Evolutionary conservation across 2,113 vertebrate species (phyloP), one percentile per base, ranked within the genome.

Genomic region (Haemorhous mexicanus): DNA sequence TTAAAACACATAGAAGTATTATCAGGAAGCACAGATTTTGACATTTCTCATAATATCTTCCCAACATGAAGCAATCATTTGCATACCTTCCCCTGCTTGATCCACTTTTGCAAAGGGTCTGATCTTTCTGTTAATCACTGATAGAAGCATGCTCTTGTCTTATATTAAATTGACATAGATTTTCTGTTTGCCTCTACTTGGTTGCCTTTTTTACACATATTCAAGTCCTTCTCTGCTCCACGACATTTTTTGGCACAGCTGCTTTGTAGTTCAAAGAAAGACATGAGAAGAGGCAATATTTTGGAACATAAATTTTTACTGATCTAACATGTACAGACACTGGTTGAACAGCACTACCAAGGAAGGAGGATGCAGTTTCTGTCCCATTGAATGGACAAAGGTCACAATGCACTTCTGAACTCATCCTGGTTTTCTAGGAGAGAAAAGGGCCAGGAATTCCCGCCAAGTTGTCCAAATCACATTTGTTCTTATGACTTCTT

Each of bases 251-350:
- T 52, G 56, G 28, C 61, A 67, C 32, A 68, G 44, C 11, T 78
- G 23, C 33, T 22, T 58, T 67, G 37, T 53, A 75, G 23, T 30
- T 78, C 52, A 68, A 68, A 70, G 32, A 53, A 50, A 81, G 32
- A 84, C 39, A 72, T 2, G 7, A 74, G 32, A 90, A 84, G 27
- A 72, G 11, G n/a, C 15, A 80, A 23, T 14, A 50, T 50, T 73
- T 66, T 83, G 47, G 35, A 93, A 91, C 55, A 89, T 4, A 44
- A 28, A 23, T 33, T 86, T 96, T 90, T 89, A 92, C 93, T 92
- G 64, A 67, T 63, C 94, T 90, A 67, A 59, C 32, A 35, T 41
- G 12, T 3, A 83, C 8, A 95, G 72, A 67, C 64, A 77, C 26
- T 49, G 44, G 10, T n/a, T 59, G 39, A 93, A 80, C 75, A 93